Conservation (phyloP, 2,113 vertebrate genomes). For the Haliaeetus leucogaster region DNA sequence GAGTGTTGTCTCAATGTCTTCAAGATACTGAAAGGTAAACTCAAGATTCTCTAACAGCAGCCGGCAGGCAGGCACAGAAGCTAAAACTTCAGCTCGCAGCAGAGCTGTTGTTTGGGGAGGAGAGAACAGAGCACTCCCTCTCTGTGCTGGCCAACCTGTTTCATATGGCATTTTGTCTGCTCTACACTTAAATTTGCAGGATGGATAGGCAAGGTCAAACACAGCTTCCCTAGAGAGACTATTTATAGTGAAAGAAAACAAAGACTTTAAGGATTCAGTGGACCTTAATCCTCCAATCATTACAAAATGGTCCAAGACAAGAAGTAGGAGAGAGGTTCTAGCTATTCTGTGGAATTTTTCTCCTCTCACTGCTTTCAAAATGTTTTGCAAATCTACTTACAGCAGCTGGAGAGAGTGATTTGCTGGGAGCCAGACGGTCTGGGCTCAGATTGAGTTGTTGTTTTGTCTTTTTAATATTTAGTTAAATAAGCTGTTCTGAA, state of each 20-base stretch:
- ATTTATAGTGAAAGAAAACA: neutral
- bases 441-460: neutral
- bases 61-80: neutral
- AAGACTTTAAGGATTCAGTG: neutral
- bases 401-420: neutral
- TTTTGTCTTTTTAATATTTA: neutral
- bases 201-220: neutral
- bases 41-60: neutral
- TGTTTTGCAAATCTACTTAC: neutral
- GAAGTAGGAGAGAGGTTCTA: neutral
- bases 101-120: neutral
- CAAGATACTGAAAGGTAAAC: neutral
- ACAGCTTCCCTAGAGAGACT: neutral
- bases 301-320: neutral
- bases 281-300: neutral
- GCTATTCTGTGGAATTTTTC: neutral
- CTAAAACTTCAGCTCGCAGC: neutral
- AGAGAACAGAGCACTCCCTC: neutral
- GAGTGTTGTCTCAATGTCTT: neutral
- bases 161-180: neutral
- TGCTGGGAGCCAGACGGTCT: neutral
- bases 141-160: rapidly evolving
- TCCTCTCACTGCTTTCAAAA: neutral
- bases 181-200: neutral
- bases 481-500: neutral